Conservation (phyloP, 1,140 invertebrate genomes). For the Bombus polaris region DNA sequence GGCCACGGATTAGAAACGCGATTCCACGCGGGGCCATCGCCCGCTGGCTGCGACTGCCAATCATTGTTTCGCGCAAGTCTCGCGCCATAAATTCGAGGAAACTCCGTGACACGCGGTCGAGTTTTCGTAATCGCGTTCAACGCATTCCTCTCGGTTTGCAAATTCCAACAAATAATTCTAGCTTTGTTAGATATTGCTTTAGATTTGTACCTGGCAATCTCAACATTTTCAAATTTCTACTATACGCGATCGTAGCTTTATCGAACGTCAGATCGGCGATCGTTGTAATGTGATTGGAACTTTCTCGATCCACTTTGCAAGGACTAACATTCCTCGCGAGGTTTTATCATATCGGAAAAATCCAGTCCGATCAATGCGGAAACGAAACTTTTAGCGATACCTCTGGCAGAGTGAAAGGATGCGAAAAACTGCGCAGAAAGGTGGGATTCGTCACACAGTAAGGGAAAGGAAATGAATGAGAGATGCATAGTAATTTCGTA, state of each 20-base stretch:
- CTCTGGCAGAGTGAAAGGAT: slow-evolving; percentile 1
- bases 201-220: background rate
- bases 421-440: background rate
- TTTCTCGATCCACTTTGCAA: background rate
- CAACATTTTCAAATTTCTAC: background rate
- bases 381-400: background rate
- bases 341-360: background rate
- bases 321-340: background rate
- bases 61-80: slow-evolving; percentile 25
- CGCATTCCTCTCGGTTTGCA: background rate
- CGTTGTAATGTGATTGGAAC: background rate
- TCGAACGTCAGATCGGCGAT: background rate
- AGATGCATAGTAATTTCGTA: background rate
- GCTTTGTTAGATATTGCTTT: background rate
- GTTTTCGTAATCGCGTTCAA: background rate
- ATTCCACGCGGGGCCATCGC: slow-evolving; percentile 45
- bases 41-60: background rate
- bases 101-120: background rate
- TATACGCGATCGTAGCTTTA: background rate
- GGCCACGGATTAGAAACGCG: slow-evolving; percentile 50
- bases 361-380: background rate
- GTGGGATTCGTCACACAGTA: background rate
- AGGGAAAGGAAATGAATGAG: background rate
- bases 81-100: slow-evolving; percentile 1
- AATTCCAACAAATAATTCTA: background rate